These are phyloP conservation scores for Pteromalus puparum DNA, from an alignment of 1,140 invertebrate species.

Conservation along the genomic window DNA sequence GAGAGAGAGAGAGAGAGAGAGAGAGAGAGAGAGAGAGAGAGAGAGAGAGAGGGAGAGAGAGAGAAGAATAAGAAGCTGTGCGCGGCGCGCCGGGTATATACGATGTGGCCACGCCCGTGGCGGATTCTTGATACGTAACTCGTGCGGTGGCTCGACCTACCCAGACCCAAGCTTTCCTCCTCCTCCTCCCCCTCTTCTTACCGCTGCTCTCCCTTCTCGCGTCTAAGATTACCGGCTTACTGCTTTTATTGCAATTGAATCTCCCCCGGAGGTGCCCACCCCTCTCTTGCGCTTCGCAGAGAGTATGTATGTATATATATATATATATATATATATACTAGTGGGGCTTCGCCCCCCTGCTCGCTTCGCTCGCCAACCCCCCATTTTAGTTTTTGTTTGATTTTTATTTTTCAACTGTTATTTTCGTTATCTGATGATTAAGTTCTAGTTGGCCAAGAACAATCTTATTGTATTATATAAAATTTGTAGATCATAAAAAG, in stretches of 20 bases:
- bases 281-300: slow-evolving; percentile 13
- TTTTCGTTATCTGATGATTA: too few species aligned
- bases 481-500: too few species aligned
- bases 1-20: slow-evolving; percentile 32
- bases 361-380: too few species aligned
- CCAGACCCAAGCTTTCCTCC: slow-evolving; percentile 65
- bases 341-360: too few species aligned
- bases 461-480: too few species aligned
- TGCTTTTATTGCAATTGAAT: slow-evolving; percentile 75
- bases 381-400: too few species aligned
- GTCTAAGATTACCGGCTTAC: slow-evolving; percentile 67
- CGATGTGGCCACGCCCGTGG: slow-evolving; percentile 74
- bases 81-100: slow-evolving; percentile 35
- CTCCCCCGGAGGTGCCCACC: slow-evolving; percentile 52
- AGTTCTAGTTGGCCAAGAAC: too few species aligned
- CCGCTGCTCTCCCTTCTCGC: slow-evolving; percentile 14
- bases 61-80: slow-evolving; percentile 65
- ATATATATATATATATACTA: too few species aligned
- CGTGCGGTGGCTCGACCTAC: slow-evolving; percentile 75
- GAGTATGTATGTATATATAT: too few species aligned
- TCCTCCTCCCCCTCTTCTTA: slow-evolving; percentile 58
- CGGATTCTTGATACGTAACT: slow-evolving; percentile 75
- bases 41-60: slow-evolving; percentile 20
- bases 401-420: too few species aligned
- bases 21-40: slow-evolving; percentile 5